Evolutionary conservation across 1,140 invertebrate species (phyloP), one percentile per base, ranked within the genome.

Genomic region (Aplysia californica): DNA sequence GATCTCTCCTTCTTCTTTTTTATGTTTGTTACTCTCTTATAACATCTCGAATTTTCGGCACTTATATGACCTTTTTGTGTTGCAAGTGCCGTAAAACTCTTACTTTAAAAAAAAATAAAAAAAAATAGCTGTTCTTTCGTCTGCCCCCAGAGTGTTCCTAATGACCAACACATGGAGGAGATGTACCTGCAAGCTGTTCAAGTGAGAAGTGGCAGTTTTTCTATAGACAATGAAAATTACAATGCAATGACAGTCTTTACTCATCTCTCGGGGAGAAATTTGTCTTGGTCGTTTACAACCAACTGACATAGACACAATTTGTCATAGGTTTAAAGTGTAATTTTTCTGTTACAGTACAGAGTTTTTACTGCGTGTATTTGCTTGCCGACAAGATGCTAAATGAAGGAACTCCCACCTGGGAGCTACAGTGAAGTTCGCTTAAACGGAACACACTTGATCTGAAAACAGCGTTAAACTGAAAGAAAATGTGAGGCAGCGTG

Each of bases 141-240:
- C 18, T 39, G 58, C 26, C 61, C 75, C 23, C 67, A 85, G 84
- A 38, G 59, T 3, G n/a, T 83, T 21, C 82, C 81, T 56, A 64
- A 79, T 50, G 33, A 61, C 59, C 78, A 84, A 59, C 76, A 71
- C 10, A 67, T 84, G 58, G 80, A 82, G 44, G 81, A 84, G 36
- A 81, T 87, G 83, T 87, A 87, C 31, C 72, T 77, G 39, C 50
- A 38, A 35, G 81, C 82, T 44, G 70, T 83, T 26, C 39, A 85
- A 50, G 82, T 85, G 66, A 75, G 76, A 50, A 39, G 29, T 31
- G 10, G 10, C 44, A 10, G 10, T 18, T 61, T 66, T 33, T 35
- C 15, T 10, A 66, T 36, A 66, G n/a, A 15, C 10, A 50, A 15
- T 15, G n/a, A 50, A 50, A 50, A 50, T 15, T 10, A n/a, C 10